Evolutionary conservation across 2,113 vertebrate genomes (phyloP).

Genomic region (Myotis lucifugus): DNA sequence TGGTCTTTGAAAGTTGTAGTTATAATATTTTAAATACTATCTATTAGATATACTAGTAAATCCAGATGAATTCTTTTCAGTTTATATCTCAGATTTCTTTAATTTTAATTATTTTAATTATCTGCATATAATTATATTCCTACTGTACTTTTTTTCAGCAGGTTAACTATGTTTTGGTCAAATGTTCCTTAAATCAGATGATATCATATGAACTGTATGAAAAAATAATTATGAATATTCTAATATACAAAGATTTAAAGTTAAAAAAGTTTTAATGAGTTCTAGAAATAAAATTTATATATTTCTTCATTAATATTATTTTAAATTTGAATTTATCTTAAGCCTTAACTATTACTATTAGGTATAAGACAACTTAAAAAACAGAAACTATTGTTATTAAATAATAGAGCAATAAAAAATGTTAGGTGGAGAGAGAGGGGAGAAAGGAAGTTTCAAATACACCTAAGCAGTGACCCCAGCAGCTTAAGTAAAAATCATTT

Average conservation of each 20-base stretch:
- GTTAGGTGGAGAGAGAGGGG: not conserved
- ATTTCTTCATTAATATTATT: constrained; percentile 43
- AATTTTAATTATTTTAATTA: constrained; percentile 64
- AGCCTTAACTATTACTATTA: not conserved
- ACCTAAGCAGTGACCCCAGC: not conserved
- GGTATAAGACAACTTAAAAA: constrained; percentile 27
- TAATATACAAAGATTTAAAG: constrained; percentile 33
- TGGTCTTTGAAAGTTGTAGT: not conserved
- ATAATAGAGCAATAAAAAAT: not conserved
- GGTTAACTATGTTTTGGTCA: constrained; percentile 46
- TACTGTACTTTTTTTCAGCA: not conserved
- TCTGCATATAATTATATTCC: constrained; percentile 33
- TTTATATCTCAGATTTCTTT: not conserved
- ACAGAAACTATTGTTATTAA: constrained; percentile 11
- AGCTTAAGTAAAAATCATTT: constrained; percentile 8
- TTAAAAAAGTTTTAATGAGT: constrained; percentile 48
- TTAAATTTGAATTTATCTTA: constrained; percentile 32
- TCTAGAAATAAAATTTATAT: constrained; percentile 14
- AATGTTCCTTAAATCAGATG: constrained; percentile 16
- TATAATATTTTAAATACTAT: constrained; percentile 28
- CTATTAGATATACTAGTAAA: not conserved
- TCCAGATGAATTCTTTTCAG: constrained; percentile 24
- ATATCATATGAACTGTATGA: constrained; percentile 24
- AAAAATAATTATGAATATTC: constrained; percentile 39
- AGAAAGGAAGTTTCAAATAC: constrained; percentile 18